A percentile compares a stretch with the other conserved stretches of the same genome.
phyloP scores from a whole-genome alignment of 2,888 invertebrate species.

The Plagodis pulveraria region DNA sequence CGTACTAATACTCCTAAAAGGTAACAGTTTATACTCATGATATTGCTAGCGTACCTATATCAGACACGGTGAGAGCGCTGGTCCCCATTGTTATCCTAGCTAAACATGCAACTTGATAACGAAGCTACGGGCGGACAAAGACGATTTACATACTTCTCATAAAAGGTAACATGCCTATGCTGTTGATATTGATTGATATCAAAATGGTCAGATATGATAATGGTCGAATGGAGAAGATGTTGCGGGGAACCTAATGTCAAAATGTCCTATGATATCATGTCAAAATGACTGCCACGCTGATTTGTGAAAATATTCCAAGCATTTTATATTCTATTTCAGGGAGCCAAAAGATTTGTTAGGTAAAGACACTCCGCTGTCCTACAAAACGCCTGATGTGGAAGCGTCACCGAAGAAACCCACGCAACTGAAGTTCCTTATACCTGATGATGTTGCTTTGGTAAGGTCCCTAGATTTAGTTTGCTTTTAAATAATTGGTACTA shows the following conservation, averaged over 20 bases:
- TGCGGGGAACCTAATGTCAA: too few species aligned
- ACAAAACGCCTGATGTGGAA: constrained; percentile 64
- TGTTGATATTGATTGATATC: too few species aligned
- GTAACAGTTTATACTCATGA: constrained; percentile 89
- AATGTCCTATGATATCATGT: too few species aligned
- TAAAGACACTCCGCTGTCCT: constrained; percentile 57
- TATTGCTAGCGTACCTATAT: constrained; percentile 90
- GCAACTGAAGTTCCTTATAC: constrained; percentile 68
- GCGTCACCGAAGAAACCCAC: constrained; percentile 61
- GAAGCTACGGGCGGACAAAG: constrained; percentile 87
- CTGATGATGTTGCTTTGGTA: constrained; percentile 69
- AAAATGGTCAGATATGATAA: too few species aligned
- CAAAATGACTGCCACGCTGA: too few species aligned
- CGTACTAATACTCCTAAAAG: too few species aligned
- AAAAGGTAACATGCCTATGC: too few species aligned
- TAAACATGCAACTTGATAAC: constrained; percentile 94
- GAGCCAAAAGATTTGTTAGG: constrained; percentile 62
- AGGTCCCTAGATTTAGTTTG: constrained; percentile 2
- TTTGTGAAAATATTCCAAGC: too few species aligned
- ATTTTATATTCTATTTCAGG: constrained; percentile 49
- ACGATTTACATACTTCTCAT: constrained; percentile 75
- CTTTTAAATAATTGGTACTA: too few species aligned
- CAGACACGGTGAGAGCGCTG: constrained; percentile 91
- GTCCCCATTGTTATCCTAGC: constrained; percentile 96
- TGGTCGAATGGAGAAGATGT: too few species aligned